Conservation (phyloP, 2,888 invertebrate genomes). For the Cryptocheilus praepositus region DNA sequence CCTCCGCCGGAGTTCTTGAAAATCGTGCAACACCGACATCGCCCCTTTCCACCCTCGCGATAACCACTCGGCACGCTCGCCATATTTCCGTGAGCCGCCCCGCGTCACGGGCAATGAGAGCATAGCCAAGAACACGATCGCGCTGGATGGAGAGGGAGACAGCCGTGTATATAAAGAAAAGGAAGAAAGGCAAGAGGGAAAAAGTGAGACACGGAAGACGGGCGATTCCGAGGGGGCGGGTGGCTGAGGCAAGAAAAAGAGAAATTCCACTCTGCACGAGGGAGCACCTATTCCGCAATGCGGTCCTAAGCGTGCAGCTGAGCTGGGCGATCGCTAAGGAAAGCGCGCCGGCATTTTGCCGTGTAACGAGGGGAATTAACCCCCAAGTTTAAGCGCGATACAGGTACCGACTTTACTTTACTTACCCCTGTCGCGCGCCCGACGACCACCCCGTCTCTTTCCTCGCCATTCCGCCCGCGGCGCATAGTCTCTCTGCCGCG, state of each 20-base stretch:
- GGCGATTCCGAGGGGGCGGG: slow-evolving; percentile 16
- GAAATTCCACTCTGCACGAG: slow-evolving; percentile 30
- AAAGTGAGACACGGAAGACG: not conserved
- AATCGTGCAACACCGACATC: too few species aligned
- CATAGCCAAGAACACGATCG: not conserved
- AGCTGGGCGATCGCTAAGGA: slow-evolving; percentile 54
- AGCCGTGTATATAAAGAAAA: too few species aligned
- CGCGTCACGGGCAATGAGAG: slow-evolving; percentile 17
- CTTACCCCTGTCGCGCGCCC: slow-evolving; percentile 30
- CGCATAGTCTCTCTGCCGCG: slow-evolving; percentile 31
- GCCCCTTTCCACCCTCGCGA: not conserved
- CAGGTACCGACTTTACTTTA: slow-evolving; percentile 54
- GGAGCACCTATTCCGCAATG: slow-evolving; percentile 60
- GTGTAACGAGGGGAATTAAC: slow-evolving; percentile 67
- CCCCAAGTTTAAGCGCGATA: slow-evolving; percentile 61
- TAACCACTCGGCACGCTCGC: slow-evolving; percentile 3
- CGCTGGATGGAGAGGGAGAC: not conserved
- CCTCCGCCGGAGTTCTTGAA: too few species aligned
- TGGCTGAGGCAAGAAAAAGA: slow-evolving; percentile 28
- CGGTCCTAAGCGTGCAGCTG: slow-evolving; percentile 57
- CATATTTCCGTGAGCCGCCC: not conserved
- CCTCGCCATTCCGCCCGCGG: slow-evolving; percentile 2
- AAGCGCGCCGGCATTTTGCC: slow-evolving; percentile 56
- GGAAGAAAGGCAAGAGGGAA: not conserved
- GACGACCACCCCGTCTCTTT: slow-evolving; percentile 11